Base-by-base conservation (phyloP, 2,113 vertebrate genomes). In the Tachycineta bicolor region DNA sequence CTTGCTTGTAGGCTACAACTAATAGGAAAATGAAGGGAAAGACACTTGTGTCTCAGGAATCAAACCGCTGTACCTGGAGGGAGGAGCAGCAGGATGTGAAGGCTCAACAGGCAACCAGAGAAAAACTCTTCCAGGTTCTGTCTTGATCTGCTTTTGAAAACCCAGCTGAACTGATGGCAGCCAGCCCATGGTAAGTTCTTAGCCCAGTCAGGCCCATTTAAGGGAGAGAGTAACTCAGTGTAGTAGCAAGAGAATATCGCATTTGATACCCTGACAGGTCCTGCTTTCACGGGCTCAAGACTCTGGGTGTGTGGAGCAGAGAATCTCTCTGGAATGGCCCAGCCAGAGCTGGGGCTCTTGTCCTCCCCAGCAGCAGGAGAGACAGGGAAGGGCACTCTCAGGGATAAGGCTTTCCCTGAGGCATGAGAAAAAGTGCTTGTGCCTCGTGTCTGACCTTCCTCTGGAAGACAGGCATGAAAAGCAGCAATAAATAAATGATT, bases 401-500 rank as follows among this genome's bases (percentile, higher is more conserved):
- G 55, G 56, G 53, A 9, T 4, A 20, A 67, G 25, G 28, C 20
- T 87, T 83, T 81, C 43, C 34, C 37, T 12, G 14, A 50, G 56
- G 43, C 15, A 0, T 9, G 12, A 23, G 19, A 37, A 1, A 1
- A 29, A n/a, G 31, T 37, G n/a, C 46, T 65, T 23, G 0, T 1
- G 6, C 55, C 44, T 74, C 0, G 0, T 33, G 46, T 46, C 60
- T 62, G 37, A 43, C 58, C 71, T 77, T 83, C 31, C 41, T 74
- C 44, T 39, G 47, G 25, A 83, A 83, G 26, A 46, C 84, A 62
- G 68, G 29, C 33, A 3, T 20, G 49, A 26, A 81, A 74, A 94
- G 56, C 76, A 92, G 83, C 63, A 71, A 79, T 93, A 87, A 93
- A 91, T 75, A 85, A 68, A 90, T 84, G 5, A 94, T 92, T 71